These are phyloP conservation scores for Euzophera pinguis DNA, from an alignment of 2,888 invertebrate species.

Conservation along the genomic window DNA sequence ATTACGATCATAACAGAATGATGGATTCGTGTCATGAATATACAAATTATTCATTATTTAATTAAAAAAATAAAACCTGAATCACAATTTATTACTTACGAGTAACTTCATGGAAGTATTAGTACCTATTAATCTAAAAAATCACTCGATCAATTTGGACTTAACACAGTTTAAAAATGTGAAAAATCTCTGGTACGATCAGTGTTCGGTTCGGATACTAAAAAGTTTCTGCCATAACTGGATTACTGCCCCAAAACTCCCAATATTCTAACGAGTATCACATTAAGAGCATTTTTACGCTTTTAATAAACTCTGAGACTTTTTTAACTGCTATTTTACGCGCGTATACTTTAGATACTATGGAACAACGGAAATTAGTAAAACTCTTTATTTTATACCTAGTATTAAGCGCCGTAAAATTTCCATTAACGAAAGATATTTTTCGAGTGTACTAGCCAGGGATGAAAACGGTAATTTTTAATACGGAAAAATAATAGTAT, in stretches of 20 bases:
- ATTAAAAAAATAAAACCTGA: too few species aligned
- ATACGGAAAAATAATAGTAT: too few species aligned
- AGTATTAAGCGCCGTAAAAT: neutral
- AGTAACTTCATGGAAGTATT: too few species aligned
- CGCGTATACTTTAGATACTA: neutral
- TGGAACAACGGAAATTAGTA: neutral
- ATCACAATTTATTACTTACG: too few species aligned
- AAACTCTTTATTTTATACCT: neutral
- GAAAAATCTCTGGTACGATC: slow-evolving; percentile 18
- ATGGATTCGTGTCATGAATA: too few species aligned
- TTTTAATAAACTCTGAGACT: slow-evolving; percentile 22
- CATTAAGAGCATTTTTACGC: slow-evolving; percentile 24
- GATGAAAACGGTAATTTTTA: too few species aligned
- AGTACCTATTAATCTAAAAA: too few species aligned
- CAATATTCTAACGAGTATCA: slow-evolving; percentile 30
- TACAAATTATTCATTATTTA: too few species aligned
- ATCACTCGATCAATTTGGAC: neutral
- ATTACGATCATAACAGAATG: too few species aligned
- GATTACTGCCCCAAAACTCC: slow-evolving; percentile 17
- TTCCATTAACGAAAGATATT: too few species aligned
- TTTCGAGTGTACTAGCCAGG: too few species aligned
- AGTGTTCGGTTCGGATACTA: slow-evolving; percentile 12
- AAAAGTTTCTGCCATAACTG: slow-evolving; percentile 13
- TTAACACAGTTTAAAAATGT: slow-evolving; percentile 12
- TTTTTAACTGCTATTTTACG: slow-evolving; percentile 10